Evolutionary conservation across 2,113 vertebrate species (phyloP), one percentile per base, ranked within the genome.

Genomic region (Brienomyrus longianalis): DNA sequence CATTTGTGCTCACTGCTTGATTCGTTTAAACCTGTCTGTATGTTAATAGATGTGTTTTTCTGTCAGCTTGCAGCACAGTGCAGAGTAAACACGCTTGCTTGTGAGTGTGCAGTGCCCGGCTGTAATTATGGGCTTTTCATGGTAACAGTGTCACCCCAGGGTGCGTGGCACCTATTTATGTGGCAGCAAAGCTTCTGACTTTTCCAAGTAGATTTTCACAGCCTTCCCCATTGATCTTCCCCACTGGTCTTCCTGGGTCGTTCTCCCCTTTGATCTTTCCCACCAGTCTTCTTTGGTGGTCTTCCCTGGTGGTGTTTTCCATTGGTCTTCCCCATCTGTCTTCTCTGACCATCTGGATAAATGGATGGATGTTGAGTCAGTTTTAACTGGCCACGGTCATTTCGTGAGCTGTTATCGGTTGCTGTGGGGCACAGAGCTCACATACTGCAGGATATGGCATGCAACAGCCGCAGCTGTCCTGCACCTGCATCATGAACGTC

Each of bases 11-110:
- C 92, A 88, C 94, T 93, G 94, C 95, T 43, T 97, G 96, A 97
- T 96, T 97, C 96, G 96, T 96, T 96, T 95, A 97, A 96, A 97
- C 96, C 96, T 96, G 96, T 97, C 96, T 96, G 95, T 96, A 96
- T 96, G 96, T 96, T 97, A 97, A 98, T 97, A 96, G 97, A 96
- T 90, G 94, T 95, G 95, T 96, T 97, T 96, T 96, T 91, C 89
- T 91, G 89, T 92, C 88, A 59, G 90, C 88, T 91, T 95, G 95
- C 92, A 93, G 92, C 92, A 59, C 90, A 91, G 95, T 94, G 96
- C 95, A 0, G 74, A 95, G 92, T 93, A 54, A 10, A 8, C 21
- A n/a, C 11, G 23, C n/a, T 48, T 74, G 62, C 62, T 35, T n/a
- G 47, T 80, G 47, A 52, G 31, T 43, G 70, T 83, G 90, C 74